Evolutionary conservation across 2,888 invertebrate genomes (phyloP).

Genomic region (Atrina japonica): DNA sequence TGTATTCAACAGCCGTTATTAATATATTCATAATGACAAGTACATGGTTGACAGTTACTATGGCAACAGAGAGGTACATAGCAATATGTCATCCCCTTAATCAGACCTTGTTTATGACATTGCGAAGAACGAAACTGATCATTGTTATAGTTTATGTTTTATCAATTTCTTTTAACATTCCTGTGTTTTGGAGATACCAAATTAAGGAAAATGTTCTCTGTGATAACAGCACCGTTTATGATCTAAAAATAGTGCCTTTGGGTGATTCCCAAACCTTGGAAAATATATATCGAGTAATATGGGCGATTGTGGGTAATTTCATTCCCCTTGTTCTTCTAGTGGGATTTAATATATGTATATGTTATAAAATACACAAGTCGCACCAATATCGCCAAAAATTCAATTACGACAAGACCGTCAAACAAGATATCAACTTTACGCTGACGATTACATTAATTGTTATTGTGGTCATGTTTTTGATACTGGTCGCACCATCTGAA

Average conservation of each 20-base stretch:
- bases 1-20: conserved; percentile 73
- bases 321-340: conserved; percentile 72
- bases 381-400: conserved; percentile 70
- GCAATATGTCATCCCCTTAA: conserved; percentile 89
- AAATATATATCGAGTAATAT: conserved; percentile 68
- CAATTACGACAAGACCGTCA: conserved; percentile 40
- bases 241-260: conserved; percentile 56
- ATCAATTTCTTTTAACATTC: conserved; percentile 87
- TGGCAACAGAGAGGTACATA: conserved; percentile 88
- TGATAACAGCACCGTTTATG: conserved; percentile 48
- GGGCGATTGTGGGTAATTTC: conserved; percentile 74
- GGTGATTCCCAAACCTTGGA: conserved; percentile 60
- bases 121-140: conserved; percentile 83
- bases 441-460: conserved; percentile 76
- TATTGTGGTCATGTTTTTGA: conserved; percentile 77
- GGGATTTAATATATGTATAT: conserved; percentile 75
- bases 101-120: conserved; percentile 85
- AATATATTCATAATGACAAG: conserved; percentile 84
- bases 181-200: conserved; percentile 79
- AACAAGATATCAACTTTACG: conserved; percentile 68
- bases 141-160: conserved; percentile 85
- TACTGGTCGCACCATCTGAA: conserved; percentile 78
- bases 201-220: conserved; percentile 47
- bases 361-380: conserved; percentile 73
- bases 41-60: conserved; percentile 88